phyloP scores from a whole-genome alignment of 2,113 vertebrate species.

The Nothobranchius furzeri region DNA sequence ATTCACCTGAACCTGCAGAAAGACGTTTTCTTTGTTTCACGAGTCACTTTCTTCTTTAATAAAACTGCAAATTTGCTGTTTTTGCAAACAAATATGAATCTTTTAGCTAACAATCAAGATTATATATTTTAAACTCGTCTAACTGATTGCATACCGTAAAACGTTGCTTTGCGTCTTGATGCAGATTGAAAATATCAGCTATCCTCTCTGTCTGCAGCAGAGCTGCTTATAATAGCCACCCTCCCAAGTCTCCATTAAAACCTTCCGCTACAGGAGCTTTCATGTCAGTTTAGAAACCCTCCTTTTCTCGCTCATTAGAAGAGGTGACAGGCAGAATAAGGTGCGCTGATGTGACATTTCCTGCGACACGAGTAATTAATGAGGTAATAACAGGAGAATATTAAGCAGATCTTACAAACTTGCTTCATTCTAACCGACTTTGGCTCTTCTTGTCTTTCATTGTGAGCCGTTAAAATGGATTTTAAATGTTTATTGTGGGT shows the following conservation, averaged over 20 bases:
- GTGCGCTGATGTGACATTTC: slow-evolving; percentile 37
- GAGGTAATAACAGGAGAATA: slow-evolving; percentile 20
- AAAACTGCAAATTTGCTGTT: too few relatives aligned
- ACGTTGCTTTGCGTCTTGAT: background rate
- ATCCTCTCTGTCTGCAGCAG: slow-evolving; percentile 14
- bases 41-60: too few relatives aligned
- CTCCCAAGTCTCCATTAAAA: slow-evolving; percentile 32
- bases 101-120: too few relatives aligned
- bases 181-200: slow-evolving; percentile 4
- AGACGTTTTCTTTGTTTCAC: too few relatives aligned
- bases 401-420: slow-evolving; percentile 10
- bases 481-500: too few relatives aligned
- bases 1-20: too few relatives aligned
- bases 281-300: slow-evolving; percentile 26
- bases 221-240: slow-evolving; percentile 27
- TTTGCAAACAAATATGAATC: too few relatives aligned
- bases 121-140: too few relatives aligned
- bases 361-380: slow-evolving; percentile 33
- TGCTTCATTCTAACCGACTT: background rate
- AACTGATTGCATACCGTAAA: background rate
- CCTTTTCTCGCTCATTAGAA: slow-evolving; percentile 42
- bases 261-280: slow-evolving; percentile 15
- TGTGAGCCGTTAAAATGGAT: background rate
- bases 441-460: background rate
- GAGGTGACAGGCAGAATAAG: slow-evolving; percentile 27